phyloP scores from a whole-genome alignment of 2,797 vertebrate genomes.

The Lagodon rhomboides region DNA sequence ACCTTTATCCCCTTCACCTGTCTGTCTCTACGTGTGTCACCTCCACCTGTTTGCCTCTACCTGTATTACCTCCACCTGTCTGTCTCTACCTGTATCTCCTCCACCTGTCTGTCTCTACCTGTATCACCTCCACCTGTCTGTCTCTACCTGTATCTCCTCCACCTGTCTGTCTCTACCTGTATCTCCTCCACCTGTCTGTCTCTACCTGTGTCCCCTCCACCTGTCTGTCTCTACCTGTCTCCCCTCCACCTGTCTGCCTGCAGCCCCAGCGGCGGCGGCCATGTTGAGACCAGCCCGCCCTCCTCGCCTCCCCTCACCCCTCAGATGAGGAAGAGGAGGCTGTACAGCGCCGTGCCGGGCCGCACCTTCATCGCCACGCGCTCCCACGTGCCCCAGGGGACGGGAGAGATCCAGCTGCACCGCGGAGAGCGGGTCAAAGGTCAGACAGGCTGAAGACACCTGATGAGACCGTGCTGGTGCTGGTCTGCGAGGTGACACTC shows the following conservation, averaged over 20 bases:
- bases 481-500: not conserved
- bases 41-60: no score
- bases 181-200: slow-evolving; percentile 12
- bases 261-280: slow-evolving; percentile 87
- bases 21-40: no score
- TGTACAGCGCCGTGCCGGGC: slow-evolving; percentile 96
- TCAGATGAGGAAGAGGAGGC: slow-evolving; percentile 93
- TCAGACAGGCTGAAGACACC: slow-evolving; percentile 64
- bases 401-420: slow-evolving; percentile 94
- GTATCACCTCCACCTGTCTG: no score
- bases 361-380: slow-evolving; percentile 96
- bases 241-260: slow-evolving; percentile 24
- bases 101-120: slow-evolving; percentile 24
- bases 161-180: no score
- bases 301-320: slow-evolving; percentile 83
- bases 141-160: no score
- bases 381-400: slow-evolving; percentile 92
- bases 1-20: no score
- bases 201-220: not conserved
- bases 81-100: slow-evolving; percentile 1
- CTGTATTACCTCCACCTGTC: not conserved
- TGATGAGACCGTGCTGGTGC: not conserved
- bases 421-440: slow-evolving; percentile 96
- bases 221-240: slow-evolving; percentile 19
- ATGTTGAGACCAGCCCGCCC: slow-evolving; percentile 85